These are phyloP conservation scores for Microcebus jonahi DNA, from an alignment of 2,113 vertebrate genomes.

Conservation along the genomic window DNA sequence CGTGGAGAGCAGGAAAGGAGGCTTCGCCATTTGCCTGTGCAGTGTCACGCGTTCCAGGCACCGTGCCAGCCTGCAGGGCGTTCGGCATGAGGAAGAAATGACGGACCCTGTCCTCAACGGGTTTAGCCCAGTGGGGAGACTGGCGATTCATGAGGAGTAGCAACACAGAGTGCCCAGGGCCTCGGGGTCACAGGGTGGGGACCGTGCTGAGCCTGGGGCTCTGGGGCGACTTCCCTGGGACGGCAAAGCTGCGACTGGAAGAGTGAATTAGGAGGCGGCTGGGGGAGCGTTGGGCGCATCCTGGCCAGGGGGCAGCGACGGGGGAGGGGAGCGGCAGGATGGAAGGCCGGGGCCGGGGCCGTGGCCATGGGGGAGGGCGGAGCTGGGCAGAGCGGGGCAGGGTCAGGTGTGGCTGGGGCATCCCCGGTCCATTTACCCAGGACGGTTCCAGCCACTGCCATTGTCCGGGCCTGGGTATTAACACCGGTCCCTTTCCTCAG, in stretches of 20 bases:
- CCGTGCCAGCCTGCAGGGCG: not conserved
- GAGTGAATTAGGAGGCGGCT: not conserved
- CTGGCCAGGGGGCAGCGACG: not conserved
- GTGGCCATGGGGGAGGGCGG: rapidly evolving
- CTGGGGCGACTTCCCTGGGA: not conserved
- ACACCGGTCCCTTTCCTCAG: not conserved
- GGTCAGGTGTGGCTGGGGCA: not conserved
- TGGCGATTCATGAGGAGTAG: rapidly evolving
- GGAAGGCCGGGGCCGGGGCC: rapidly evolving
- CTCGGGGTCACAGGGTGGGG: rapidly evolving
- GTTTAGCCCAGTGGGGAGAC: rapidly evolving
- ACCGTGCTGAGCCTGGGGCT: not conserved
- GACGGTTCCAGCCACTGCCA: not conserved
- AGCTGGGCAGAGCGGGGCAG: rapidly evolving
- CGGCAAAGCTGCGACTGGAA: not conserved
- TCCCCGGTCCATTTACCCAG: not conserved
- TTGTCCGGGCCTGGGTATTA: not conserved
- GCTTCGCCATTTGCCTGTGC: constrained; percentile 39
- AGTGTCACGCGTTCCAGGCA: not conserved
- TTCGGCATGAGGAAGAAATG: not conserved
- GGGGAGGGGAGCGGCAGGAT: not conserved
- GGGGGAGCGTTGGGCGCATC: not conserved
- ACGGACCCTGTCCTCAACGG: rapidly evolving
- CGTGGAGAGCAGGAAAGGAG: not conserved
- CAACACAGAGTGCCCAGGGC: rapidly evolving